Evolutionary conservation across 2,113 vertebrate species (phyloP), one percentile per base, ranked within the genome.

Genomic region (Corythaeola cristata): DNA sequence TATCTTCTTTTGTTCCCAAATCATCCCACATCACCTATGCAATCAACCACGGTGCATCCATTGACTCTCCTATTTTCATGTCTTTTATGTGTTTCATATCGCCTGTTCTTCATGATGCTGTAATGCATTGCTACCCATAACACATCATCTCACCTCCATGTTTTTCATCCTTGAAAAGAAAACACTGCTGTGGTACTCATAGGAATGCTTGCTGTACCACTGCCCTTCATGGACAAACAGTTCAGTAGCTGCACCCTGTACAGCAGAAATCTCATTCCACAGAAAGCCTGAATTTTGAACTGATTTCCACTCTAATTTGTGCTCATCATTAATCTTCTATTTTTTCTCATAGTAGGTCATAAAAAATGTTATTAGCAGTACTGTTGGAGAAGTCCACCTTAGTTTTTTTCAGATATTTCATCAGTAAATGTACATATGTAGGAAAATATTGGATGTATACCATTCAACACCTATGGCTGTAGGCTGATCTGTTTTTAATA

Each of bases 21-120:
- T 7, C 1, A 47, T 13, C 12, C 23, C 5, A 2, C 66, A 41
- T 79, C 0, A 1, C 8, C 12, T 35, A 8, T 23, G 20, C 88
- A 35, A 35, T 68, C 26, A 72, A 33, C 14, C 19, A 63, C 15
- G 13, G 2, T 39, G 7, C 23, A 21, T 22, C 88, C 24, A 53
- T 7, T 44, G 35, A 62, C 24, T 53, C 27, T 41, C 3, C 5
- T 64, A 4, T 39, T 69, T 88, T 82, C 15, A 23, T 20, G 9
- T 59, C 30, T 50, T 88, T 56, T 20, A 17, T 18, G 18, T 55
- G 39, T 32, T 64, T 85, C 53, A 37, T 39, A 33, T 20, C 37
- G 6, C 12, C 2, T 58, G 5, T 30, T 62, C 28, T 64, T 92
- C 13, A 10, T 5, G 16, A 41, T 39, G 32, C 5, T 69, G 12